phyloP scores from a whole-genome alignment of 2,888 invertebrate species.

The Lymantria dispar region DNA sequence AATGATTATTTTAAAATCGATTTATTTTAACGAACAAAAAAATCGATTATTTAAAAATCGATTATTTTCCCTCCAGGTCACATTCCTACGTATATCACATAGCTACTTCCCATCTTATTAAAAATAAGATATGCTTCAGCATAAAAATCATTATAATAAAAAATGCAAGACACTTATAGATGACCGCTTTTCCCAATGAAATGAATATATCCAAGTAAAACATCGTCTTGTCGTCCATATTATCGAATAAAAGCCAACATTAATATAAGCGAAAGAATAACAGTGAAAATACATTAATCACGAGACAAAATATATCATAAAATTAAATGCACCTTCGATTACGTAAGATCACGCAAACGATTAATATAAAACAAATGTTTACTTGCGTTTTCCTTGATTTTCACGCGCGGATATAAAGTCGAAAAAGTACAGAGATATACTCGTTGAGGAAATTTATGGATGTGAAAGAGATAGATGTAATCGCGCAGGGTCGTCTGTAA shows the following conservation, averaged over 20 bases:
- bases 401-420: conserved; percentile 45
- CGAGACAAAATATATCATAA: conserved; percentile 68
- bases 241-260: conserved; percentile 62
- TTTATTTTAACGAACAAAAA: too few relatives aligned
- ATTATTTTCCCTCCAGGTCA: too few relatives aligned
- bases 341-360: conserved; percentile 50
- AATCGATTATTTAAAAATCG: too few relatives aligned
- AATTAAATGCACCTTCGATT: conserved; percentile 46
- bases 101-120: too few relatives aligned
- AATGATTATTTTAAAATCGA: too few relatives aligned
- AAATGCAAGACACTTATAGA: conserved; percentile 4
- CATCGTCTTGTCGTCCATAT: conserved; percentile 18
- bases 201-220: conserved; percentile 10
- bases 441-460: conserved; percentile 6
- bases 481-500: conserved; percentile 11
- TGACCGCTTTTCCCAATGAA: conserved; percentile 23
- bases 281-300: conserved; percentile 67
- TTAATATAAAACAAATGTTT: conserved; percentile 21
- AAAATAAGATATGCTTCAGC: background rate
- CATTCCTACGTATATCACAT: too few relatives aligned
- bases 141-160: background rate
- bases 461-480: conserved; percentile 46
- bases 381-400: conserved; percentile 67
- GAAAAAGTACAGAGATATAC: conserved; percentile 39
- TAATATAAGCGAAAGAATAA: conserved; percentile 59